These are phyloP conservation scores for Pilophorus perplexus DNA, from an alignment of 2,888 invertebrate species.

Conservation along the genomic window DNA sequence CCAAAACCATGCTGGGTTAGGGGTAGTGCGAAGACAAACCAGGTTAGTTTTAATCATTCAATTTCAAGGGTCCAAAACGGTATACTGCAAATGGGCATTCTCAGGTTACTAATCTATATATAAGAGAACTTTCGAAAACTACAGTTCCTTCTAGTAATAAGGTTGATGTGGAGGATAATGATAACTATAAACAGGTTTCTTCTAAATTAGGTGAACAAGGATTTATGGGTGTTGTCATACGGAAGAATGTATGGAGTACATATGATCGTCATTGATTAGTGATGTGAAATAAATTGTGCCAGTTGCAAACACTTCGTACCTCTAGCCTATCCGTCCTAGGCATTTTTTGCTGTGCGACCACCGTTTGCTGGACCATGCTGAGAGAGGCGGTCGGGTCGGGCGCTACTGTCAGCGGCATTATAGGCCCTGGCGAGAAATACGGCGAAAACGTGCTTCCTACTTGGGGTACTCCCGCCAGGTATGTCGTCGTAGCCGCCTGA, in stretches of 20 bases:
- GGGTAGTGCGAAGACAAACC: slow-evolving; percentile 10
- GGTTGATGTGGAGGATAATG: not conserved
- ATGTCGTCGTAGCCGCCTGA: slow-evolving; percentile 71
- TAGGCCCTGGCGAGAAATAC: slow-evolving; percentile 73
- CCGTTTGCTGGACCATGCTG: slow-evolving; percentile 77
- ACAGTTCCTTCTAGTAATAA: not conserved
- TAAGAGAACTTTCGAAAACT: not conserved
- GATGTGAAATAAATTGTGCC: too few species aligned
- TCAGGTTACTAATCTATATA: not conserved
- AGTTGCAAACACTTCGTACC: too few species aligned
- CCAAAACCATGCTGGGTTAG: slow-evolving; percentile 36
- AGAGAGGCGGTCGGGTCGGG: slow-evolving; percentile 85
- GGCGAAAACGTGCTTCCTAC: slow-evolving; percentile 87
- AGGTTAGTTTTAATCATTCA: not conserved
- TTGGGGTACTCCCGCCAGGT: slow-evolving; percentile 85
- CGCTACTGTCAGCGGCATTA: slow-evolving; percentile 86
- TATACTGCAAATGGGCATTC: slow-evolving; percentile 2
- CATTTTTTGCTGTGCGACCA: slow-evolving; percentile 91
- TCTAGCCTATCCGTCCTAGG: slow-evolving; percentile 93
- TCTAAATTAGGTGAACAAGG: too few species aligned
- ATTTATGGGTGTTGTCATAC: too few species aligned
- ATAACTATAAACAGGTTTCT: not conserved
- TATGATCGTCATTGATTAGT: too few species aligned
- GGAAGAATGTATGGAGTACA: too few species aligned
- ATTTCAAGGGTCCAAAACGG: not conserved